Evolutionary conservation across 2,113 vertebrate species (phyloP).

Genomic region (Serilophus lunatus): DNA sequence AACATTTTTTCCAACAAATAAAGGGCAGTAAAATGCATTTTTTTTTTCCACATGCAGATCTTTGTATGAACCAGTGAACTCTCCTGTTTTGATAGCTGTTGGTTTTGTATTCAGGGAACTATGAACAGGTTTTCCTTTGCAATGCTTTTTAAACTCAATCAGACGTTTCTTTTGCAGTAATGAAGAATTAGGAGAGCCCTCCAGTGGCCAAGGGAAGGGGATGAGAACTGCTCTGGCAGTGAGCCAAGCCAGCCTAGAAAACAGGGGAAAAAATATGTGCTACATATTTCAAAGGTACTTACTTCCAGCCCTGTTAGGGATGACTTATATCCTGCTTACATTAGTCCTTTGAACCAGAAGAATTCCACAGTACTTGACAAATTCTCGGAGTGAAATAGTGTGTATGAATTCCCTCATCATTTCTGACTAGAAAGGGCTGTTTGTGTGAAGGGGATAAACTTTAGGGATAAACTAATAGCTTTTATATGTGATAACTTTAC

Average conservation of each 20-base stretch:
- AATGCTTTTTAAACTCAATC: background rate
- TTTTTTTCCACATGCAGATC: background rate
- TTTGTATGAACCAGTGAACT: background rate
- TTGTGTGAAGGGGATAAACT: background rate
- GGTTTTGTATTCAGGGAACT: background rate
- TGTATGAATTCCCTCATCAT: background rate
- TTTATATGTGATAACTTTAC: background rate
- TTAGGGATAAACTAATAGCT: background rate
- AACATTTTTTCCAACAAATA: background rate
- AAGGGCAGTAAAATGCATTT: background rate
- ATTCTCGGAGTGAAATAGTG: background rate
- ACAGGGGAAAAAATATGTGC: background rate
- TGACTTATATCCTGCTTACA: background rate
- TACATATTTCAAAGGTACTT: background rate
- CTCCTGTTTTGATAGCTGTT: background rate
- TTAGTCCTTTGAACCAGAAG: background rate
- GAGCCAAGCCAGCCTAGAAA: background rate
- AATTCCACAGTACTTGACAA: background rate
- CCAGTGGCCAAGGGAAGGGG: conserved; percentile 15
- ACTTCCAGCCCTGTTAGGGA: background rate
- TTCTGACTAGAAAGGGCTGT: background rate
- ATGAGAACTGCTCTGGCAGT: background rate
- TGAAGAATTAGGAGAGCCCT: conserved; percentile 49
- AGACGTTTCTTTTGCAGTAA: background rate
- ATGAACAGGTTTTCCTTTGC: background rate